Base-by-base conservation (phyloP, 1,140 invertebrate species). In the Lepidurus arcticus region DNA sequence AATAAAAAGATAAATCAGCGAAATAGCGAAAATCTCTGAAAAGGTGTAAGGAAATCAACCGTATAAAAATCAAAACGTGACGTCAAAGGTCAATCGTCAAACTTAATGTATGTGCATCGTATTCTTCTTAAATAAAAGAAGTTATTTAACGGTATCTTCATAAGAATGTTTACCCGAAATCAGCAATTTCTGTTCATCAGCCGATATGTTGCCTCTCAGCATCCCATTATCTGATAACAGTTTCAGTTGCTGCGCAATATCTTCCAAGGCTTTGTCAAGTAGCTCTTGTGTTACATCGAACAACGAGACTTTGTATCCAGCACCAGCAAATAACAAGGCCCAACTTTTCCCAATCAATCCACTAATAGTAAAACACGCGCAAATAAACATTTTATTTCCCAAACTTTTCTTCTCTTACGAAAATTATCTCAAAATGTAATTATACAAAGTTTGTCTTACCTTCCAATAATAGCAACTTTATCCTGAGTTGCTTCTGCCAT, bases 311-410 rank as follows among this genome's bases (percentile, higher is more conserved):
- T 92, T 86, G 84, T 96, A 97, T 8, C 94, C 95, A 42, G 91
- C 93, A n/a, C 92, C 90, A 0, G 94, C 94, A 86, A 97, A 98
- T 4, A 98, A 85, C 95, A 98, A 97, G 0, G 95, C 91, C 94
- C 95, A 98, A 82, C 94, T 97, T 76, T 92, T 89, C 9, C 96
- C 96, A 80, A 98, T 97, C 26, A 98, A 86, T 6, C 96, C 96
- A 85, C 96, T 96, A 84, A 73, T 88, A 87, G 80, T 73, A 78
- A 75, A 74, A 42, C 26, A 26, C 74, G 47, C 5, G 26, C 78
- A 24, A 45, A 44, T n/a, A 43, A 76, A 43, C 77, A 44, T 44
- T 9, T 24, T 44, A 21, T 13, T 75, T 75, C 9, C n/a, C 16
- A 44, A 45, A 73, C 74, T 16, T 74, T 42, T n/a, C 24, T 45